These are phyloP conservation scores for Botia kubotai DNA, from an alignment of 2,797 vertebrate species.

Conservation along the genomic window DNA sequence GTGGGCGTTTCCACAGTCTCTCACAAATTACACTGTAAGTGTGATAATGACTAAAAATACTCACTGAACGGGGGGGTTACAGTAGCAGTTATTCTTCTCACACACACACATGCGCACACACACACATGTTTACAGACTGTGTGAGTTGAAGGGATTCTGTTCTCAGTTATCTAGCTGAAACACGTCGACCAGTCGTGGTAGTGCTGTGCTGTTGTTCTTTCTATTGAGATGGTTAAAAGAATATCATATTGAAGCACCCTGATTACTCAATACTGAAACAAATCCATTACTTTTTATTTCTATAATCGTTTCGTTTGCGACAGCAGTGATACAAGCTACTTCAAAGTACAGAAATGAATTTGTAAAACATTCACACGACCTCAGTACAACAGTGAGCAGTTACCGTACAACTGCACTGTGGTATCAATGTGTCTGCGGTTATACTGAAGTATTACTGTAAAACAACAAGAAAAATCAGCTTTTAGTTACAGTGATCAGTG, in stretches of 20 bases:
- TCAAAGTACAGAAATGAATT: background rate
- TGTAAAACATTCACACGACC: background rate
- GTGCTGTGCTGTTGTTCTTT: no score
- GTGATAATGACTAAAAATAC: slow-evolving; percentile 36
- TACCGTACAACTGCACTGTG: no score
- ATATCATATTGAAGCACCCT: no score
- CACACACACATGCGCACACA: no score
- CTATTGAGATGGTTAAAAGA: no score
- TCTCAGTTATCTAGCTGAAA: no score
- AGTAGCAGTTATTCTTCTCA: background rate
- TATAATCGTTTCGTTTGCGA: background rate
- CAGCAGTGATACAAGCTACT: background rate
- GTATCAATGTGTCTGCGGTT: background rate
- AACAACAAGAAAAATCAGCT: background rate
- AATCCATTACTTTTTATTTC: background rate
- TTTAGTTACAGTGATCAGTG: no score
- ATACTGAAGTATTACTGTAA: background rate
- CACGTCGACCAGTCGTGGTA: no score
- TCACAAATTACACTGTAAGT: background rate
- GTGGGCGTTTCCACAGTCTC: slow-evolving; percentile 14
- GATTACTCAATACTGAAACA: background rate
- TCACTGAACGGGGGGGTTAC: background rate
- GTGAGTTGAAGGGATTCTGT: no score
- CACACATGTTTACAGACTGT: no score
- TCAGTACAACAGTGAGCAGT: background rate